phyloP scores from a whole-genome alignment of 2,888 invertebrate genomes.

The Agrenia bidenticulata region DNA sequence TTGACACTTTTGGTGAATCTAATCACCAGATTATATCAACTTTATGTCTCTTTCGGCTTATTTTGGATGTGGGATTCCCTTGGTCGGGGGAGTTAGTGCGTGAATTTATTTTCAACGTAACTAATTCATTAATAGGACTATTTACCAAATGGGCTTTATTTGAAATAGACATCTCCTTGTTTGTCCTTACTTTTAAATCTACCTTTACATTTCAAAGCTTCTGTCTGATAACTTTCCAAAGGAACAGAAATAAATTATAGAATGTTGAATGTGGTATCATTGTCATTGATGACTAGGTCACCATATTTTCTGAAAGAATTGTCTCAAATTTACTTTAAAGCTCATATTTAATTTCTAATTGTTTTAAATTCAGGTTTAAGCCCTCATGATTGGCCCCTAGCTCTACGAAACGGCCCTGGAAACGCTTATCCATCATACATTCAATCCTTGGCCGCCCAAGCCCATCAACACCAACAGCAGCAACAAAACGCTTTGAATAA shows the following conservation, averaged over 20 bases:
- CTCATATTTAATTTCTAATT: background rate
- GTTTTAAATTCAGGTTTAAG: conserved; percentile 38
- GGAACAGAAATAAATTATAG: too few relatives aligned
- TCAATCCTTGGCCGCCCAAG: conserved; percentile 56
- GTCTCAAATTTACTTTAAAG: too few relatives aligned
- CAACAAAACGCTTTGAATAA: conserved; percentile 2
- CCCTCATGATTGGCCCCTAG: conserved; percentile 51
- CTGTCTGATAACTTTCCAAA: too few relatives aligned
- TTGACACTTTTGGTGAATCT: conserved; percentile 15
- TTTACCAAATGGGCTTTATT: too few relatives aligned
- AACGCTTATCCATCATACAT: conserved; percentile 49
- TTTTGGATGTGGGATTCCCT: background rate
- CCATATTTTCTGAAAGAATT: too few relatives aligned
- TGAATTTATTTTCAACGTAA: conserved; percentile 10
- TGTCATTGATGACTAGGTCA: too few relatives aligned
- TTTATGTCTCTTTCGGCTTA: too few relatives aligned
- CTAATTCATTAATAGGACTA: too few relatives aligned
- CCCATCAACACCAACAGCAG: conserved; percentile 62
- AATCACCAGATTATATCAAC: conserved; percentile 9
- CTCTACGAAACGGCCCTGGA: conserved; percentile 39
- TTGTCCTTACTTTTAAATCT: too few relatives aligned
- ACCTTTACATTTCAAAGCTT: too few relatives aligned
- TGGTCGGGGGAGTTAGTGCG: background rate
- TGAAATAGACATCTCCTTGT: too few relatives aligned
- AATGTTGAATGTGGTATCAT: too few relatives aligned